Evolutionary conservation across 2,888 invertebrate species (phyloP).

Genomic region (Brachypterus glaber): DNA sequence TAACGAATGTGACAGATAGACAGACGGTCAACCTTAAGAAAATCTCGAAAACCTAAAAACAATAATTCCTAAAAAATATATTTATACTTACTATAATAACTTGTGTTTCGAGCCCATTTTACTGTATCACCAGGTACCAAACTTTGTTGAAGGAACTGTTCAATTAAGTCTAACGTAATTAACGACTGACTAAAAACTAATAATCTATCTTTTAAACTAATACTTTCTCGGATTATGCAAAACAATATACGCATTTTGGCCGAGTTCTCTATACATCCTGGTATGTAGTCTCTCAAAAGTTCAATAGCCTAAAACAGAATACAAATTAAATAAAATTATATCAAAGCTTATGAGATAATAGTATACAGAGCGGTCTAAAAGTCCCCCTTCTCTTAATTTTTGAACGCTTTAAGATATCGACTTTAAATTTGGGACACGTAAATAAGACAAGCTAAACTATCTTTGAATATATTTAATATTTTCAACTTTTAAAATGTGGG

Average conservation of each 20-base stretch:
- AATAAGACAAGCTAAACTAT: too few species aligned
- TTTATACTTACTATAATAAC: conserved; percentile 75
- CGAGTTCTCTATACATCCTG: conserved; percentile 85
- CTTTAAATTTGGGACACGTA: too few species aligned
- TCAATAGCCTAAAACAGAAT: conserved; percentile 54
- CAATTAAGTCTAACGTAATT: conserved; percentile 88
- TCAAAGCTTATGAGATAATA: conserved; percentile 8
- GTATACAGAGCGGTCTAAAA: too few species aligned
- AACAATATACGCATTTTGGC: conserved; percentile 93
- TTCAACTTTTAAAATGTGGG: too few species aligned
- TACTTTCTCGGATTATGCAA: conserved; percentile 81
- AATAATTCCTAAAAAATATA: conserved; percentile 8
- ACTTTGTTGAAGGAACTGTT: conserved; percentile 78
- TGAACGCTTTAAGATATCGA: too few species aligned
- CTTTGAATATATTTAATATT: too few species aligned
- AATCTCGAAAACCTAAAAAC: neutral
- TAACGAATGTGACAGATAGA: too few species aligned
- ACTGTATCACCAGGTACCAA: conserved; percentile 58
- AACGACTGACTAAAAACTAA: conserved; percentile 94
- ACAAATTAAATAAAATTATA: conserved; percentile 14
- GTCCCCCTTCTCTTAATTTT: too few species aligned
- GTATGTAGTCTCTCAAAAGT: conserved; percentile 72
- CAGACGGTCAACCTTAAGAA: too few species aligned
- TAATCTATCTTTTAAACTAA: conserved; percentile 79
- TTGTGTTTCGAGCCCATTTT: conserved; percentile 76